Conservation (phyloP, 2,797 vertebrate species). For the Xenopus petersii region DNA sequence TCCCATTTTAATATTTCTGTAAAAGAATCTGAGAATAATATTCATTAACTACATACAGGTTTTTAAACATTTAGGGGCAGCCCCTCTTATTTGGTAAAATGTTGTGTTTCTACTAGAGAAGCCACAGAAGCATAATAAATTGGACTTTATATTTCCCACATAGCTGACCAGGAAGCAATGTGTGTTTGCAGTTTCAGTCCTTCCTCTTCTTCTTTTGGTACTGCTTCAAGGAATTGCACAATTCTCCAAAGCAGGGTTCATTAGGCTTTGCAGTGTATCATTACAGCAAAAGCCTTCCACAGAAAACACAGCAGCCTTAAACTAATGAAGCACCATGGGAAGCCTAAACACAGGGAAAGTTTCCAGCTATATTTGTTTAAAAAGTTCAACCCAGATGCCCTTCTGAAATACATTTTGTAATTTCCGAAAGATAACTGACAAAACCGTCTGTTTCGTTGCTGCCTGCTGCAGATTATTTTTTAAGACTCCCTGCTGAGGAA, state of each 20-base stretch:
- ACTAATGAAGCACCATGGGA: constrained; percentile 56
- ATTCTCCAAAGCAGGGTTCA: constrained; percentile 52
- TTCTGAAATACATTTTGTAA: constrained; percentile 58
- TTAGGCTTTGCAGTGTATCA: constrained; percentile 50
- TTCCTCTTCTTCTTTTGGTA: constrained; percentile 27
- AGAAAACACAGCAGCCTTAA: constrained; percentile 49
- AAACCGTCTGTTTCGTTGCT: constrained; percentile 12
- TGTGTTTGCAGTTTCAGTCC: background rate
- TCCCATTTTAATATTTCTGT: no score
- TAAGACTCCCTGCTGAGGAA: constrained; percentile 15
- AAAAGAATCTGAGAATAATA: no score
- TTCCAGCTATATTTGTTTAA: constrained; percentile 58
- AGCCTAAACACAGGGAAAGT: constrained; percentile 58
- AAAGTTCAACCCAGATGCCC: constrained; percentile 50
- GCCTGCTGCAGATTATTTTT: constrained; percentile 11
- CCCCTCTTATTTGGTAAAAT: background rate
- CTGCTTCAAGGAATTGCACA: constrained; percentile 46
- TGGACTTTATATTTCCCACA: background rate
- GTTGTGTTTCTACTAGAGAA: background rate
- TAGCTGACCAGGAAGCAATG: background rate
- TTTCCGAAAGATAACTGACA: constrained; percentile 42
- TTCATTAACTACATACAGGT: no score
- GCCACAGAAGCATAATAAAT: background rate
- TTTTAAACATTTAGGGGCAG: no score
- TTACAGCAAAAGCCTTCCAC: constrained; percentile 50